These are phyloP conservation scores for Gnathonemus echidnorhynchus DNA, from an alignment of 2,113 vertebrate genomes.

Conservation along the genomic window DNA sequence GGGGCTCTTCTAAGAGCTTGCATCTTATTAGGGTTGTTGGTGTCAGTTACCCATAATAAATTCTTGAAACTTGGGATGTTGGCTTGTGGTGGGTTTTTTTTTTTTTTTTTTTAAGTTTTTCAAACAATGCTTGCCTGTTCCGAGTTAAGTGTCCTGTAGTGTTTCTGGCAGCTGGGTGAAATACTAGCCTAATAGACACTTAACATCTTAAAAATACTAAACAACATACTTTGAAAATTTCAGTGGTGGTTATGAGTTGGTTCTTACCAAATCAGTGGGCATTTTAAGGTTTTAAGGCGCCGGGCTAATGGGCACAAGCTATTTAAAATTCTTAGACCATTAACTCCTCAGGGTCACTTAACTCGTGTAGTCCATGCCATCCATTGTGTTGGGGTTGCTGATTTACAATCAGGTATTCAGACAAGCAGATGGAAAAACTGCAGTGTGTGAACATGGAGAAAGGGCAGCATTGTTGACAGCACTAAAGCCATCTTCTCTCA, in stretches of 20 bases:
- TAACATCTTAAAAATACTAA: not conserved
- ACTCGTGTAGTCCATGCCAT: not conserved
- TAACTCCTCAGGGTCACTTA: not conserved
- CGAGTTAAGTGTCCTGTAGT: not conserved
- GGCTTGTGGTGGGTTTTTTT: not conserved
- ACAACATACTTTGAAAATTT: not conserved
- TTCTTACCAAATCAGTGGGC: not conserved
- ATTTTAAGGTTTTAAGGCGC: not conserved
- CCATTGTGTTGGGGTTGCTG: not conserved
- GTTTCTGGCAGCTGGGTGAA: not conserved
- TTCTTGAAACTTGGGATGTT: conserved; percentile 10
- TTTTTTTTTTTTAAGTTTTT: not conserved
- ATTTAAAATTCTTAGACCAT: not conserved
- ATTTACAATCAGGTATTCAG: not conserved
- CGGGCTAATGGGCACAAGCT: not conserved
- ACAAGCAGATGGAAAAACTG: too few relatives aligned
- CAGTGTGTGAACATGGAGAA: not conserved
- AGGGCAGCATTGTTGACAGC: not conserved
- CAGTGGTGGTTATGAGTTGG: not conserved
- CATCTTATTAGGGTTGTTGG: conserved; percentile 32
- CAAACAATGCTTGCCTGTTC: not conserved
- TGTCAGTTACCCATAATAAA: conserved; percentile 39
- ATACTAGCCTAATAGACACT: not conserved
- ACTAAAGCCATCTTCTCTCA: not conserved
- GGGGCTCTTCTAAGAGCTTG: conserved; percentile 23